These are phyloP conservation scores for Ictalurus furcatus DNA, from an alignment of 2,113 vertebrate genomes.

Conservation along the genomic window DNA sequence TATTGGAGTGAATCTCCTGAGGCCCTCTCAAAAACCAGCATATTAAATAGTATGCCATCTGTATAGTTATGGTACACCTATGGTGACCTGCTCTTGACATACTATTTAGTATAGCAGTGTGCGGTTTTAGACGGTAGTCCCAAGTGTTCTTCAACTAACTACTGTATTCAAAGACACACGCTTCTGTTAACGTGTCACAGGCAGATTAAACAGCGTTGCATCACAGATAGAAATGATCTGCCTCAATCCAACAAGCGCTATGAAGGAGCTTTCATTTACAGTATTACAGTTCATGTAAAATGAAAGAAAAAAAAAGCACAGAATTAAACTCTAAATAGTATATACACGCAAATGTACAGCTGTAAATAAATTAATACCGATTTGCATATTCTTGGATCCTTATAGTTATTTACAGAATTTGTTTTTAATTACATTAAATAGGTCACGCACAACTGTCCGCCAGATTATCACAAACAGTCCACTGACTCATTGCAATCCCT, in stretches of 20 bases:
- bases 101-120: conserved; percentile 20
- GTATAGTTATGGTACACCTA: not conserved
- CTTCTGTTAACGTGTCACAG: conserved; percentile 71
- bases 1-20: conserved; percentile 92
- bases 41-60: conserved; percentile 18
- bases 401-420: conserved; percentile 99
- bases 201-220: conserved; percentile 78
- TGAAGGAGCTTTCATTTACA: conserved; percentile 87
- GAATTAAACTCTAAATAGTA: conserved; percentile 93
- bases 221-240: conserved; percentile 78
- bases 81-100: not conserved
- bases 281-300: conserved; percentile 87
- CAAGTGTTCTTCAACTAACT: conserved; percentile 67
- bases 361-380: conserved; percentile 99
- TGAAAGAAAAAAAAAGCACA: conserved; percentile 68
- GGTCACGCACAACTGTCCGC: conserved; percentile 74
- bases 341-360: conserved; percentile 98
- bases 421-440: conserved; percentile 99
- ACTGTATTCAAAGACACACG: conserved; percentile 74
- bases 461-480: conserved; percentile 66
- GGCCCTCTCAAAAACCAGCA: conserved; percentile 69
- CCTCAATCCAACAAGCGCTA: conserved; percentile 86
- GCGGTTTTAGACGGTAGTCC: conserved; percentile 5
- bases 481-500: conserved; percentile 61
- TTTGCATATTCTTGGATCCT: conserved; percentile 97